A percentile compares a stretch with the other conserved stretches of the same genome.
Conservation (phyloP, 2,797 vertebrate species). For the Graptemys geographica region DNA sequence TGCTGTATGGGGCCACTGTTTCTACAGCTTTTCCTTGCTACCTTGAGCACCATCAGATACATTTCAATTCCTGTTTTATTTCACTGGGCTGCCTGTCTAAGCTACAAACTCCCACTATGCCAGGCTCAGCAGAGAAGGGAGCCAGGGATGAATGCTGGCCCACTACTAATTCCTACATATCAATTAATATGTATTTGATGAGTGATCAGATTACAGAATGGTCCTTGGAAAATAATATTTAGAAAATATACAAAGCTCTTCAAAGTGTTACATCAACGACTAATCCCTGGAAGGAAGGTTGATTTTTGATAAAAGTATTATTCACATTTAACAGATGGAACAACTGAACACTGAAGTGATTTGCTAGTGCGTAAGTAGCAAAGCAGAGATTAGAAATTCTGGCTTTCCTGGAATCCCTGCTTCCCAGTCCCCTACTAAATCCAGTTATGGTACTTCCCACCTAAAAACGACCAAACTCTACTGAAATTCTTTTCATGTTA, state of each 20-base stretch:
- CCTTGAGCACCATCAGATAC: neutral
- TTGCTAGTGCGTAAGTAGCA: neutral
- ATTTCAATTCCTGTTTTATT: neutral
- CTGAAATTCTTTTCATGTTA: neutral
- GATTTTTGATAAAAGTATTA: neutral
- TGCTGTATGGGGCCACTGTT: neutral
- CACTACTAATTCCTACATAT: neutral
- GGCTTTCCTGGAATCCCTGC: constrained; percentile 24
- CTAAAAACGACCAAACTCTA: neutral
- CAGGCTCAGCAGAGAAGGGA: neutral
- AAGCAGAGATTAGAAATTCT: neutral
- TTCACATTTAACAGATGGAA: neutral
- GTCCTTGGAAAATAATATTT: neutral
- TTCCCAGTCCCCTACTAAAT: neutral
- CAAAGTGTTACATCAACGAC: neutral
- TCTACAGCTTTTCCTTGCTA: neutral
- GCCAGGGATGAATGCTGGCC: neutral
- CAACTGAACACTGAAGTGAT: neutral
- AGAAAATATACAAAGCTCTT: neutral
- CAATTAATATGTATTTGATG: neutral
- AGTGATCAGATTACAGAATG: neutral
- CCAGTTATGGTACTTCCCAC: neutral
- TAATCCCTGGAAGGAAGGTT: neutral
- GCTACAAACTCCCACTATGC: neutral
- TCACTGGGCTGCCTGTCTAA: neutral